Base-by-base conservation (phyloP, 2,113 vertebrate genomes). In the Nannospalax galili region DNA sequence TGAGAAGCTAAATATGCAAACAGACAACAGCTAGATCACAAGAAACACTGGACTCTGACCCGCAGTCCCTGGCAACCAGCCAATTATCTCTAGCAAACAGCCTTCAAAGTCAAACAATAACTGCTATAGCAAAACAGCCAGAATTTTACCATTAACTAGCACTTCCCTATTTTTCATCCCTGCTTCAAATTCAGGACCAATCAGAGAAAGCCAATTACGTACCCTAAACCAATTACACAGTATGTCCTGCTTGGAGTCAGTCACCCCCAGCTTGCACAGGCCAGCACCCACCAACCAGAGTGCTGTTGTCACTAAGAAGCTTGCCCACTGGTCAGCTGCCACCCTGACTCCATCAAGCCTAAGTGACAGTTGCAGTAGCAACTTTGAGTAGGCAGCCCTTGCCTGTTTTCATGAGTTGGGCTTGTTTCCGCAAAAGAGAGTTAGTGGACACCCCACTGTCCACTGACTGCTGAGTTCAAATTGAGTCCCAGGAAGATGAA, bases 361-460 rank as follows among this genome's bases (percentile, higher is more conserved):
- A 74, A 32, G 24, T 72, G 78, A 84, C 37, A 48, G 32, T 22
- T 75, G 26, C 85, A 85, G 20, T 52, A 40, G 40, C 26, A 40
- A 42, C 45, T 82, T 26, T 93, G 40, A 86, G 74, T 60, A 64
- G 73, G 69, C 35, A 86, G 40, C 35, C 10, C 69, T 77, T 64
- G 7, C 69, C 77, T 42, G 0, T 48, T 79, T 30, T 86, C 40
- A 17, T 84, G 86, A 64, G 56, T 75, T 48, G 37, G 72, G 91
- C 73, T 95, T 84, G 91, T 67, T 90, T 91, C 78, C 72, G 42
- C 20, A 42, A 78, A 70, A 91, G 56, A 78, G 30, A n/a, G n/a
- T n/a, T n/a, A n/a, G n/a, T n/a, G n/a, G n/a, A 15, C 22, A 70
- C 5, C 58, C 64, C 28, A 74, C 52, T 65, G 17, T 65, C 78